Conservation (phyloP, 2,113 vertebrate species). For the Semnornis frantzii region DNA sequence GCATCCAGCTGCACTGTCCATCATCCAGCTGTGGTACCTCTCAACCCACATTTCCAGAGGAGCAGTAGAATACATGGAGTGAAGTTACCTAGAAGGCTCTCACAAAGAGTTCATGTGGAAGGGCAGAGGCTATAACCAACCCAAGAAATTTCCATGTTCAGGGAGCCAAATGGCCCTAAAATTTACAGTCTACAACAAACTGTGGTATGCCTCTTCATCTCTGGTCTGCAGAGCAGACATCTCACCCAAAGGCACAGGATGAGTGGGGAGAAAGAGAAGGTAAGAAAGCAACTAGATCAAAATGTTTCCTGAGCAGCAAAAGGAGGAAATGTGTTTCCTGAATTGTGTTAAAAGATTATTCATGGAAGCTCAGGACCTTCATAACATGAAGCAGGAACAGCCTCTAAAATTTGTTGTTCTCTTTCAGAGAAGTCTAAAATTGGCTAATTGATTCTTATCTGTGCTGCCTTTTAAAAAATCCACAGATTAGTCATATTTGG, state of each 20-base stretch:
- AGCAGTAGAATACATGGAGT: not conserved
- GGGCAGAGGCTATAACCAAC: not conserved
- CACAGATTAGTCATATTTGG: not conserved
- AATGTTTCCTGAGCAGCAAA: not conserved
- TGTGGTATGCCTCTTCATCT: not conserved
- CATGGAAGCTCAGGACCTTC: not conserved
- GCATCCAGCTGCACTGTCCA: fast-evolving
- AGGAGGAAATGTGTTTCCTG: not conserved
- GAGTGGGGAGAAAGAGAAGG: not conserved
- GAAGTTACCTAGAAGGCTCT: not conserved
- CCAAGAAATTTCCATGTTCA: not conserved
- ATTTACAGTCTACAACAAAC: not conserved
- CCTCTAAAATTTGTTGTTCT: not conserved
- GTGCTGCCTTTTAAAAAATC: not conserved
- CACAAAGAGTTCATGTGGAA: not conserved
- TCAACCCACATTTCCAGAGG: not conserved
- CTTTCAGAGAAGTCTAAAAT: not conserved
- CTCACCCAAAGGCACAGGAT: not conserved
- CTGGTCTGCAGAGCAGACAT: not conserved
- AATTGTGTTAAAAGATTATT: not conserved
- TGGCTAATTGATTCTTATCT: not conserved
- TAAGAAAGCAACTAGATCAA: not conserved
- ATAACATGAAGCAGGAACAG: not conserved
- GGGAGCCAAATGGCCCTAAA: not conserved
- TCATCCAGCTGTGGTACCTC: not conserved